Percentiles rank a stretch among this genome's conserved stretches.
Conservation (phyloP, 2,113 vertebrate genomes). For the Balaeniceps rex region DNA sequence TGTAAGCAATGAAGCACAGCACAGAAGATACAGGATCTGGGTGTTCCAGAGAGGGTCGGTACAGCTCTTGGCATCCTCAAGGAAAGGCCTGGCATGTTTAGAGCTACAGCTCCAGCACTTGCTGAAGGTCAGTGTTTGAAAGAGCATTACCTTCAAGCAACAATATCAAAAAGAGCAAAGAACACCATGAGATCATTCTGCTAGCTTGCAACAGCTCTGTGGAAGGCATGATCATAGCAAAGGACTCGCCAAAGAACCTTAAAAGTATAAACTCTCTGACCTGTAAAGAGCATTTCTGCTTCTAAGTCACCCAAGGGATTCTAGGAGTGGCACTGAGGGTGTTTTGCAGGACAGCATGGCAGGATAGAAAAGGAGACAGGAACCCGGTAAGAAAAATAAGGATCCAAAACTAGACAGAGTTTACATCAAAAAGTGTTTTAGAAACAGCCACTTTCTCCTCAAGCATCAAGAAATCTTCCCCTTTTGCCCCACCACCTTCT, state of each 20-base stretch:
- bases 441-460: not conserved
- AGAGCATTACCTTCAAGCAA: not conserved
- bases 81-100: not conserved
- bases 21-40: not conserved
- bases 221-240: not conserved
- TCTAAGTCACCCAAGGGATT: too few species aligned
- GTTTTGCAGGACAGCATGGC: not conserved
- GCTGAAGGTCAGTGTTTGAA: not conserved
- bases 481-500: not conserved
- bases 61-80: not conserved
- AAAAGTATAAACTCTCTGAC: not conserved
- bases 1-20: too few species aligned
- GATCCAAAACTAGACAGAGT: not conserved
- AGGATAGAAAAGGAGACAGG: too few species aligned
- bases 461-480: not conserved
- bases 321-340: not conserved
- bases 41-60: not conserved
- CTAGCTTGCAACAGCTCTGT: not conserved
- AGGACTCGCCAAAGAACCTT: not conserved
- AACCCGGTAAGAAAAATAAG: not conserved
- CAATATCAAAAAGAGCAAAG: too few species aligned
- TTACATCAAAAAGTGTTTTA: not conserved
- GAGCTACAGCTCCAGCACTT: not conserved
- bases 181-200: not conserved
- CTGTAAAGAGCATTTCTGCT: not conserved